A percentile compares a stretch with the other conserved stretches of the same genome.
Evolutionary conservation across 2,797 vertebrate species (phyloP).

Genomic region (Adelosebastes latens): DNA sequence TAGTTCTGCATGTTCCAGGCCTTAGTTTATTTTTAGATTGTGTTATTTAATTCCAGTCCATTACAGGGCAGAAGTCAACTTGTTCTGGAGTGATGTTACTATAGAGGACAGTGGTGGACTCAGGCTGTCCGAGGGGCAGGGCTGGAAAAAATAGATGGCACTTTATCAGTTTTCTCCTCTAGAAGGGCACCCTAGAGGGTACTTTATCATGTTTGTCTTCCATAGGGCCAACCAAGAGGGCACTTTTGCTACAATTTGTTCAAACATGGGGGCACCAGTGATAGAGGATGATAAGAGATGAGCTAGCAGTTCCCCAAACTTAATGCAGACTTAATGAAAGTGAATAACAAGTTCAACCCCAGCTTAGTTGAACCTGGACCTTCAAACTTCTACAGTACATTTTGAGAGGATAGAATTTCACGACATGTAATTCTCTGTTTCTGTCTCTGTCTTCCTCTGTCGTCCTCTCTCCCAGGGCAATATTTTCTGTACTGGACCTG

Average conservation of each 20-base stretch:
- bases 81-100: not conserved
- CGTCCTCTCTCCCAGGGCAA: constrained; percentile 82
- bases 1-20: not conserved
- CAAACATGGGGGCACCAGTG: too few species aligned
- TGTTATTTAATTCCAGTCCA: constrained; percentile 23
- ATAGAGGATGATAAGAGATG: not conserved
- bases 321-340: not conserved
- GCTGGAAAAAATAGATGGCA: not conserved
- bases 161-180: too few species aligned
- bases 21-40: constrained; percentile 28
- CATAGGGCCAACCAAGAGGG: too few species aligned
- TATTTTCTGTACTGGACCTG: constrained; percentile 93
- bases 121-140: too few species aligned
- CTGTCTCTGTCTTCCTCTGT: not conserved
- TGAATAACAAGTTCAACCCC: not conserved
- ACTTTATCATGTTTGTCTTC: too few species aligned
- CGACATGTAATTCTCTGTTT: not conserved
- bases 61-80: not conserved
- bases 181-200: too few species aligned
- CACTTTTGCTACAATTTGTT: too few species aligned
- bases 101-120: not conserved
- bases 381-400: not conserved
- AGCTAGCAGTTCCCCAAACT: not conserved
- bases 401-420: not conserved
- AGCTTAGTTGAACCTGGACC: not conserved